Conservation (phyloP, 53 echinoderm and acorn worm genomes). For the Paelopatides confundens region DNA sequence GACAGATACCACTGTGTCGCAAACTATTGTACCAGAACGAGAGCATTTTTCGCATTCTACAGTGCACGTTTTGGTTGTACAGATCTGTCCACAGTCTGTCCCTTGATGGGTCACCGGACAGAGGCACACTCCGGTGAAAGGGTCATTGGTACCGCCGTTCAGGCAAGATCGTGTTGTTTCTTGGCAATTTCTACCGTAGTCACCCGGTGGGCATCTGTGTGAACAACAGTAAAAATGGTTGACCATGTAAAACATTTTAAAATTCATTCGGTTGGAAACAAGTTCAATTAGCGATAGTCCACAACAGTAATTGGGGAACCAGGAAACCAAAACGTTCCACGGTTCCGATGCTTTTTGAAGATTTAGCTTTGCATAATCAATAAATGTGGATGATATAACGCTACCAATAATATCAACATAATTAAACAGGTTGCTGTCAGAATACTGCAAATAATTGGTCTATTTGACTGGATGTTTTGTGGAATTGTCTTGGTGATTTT, state of each 20-base stretch:
- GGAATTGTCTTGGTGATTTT: no score
- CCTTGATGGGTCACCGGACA: constrained; percentile 14
- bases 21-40: neutral
- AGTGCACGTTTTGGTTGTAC: neutral
- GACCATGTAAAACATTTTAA: neutral
- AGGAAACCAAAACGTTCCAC: no score
- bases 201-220: constrained; percentile 17
- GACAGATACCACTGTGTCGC: neutral
- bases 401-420: no score
- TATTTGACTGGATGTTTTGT: no score
- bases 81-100: neutral
- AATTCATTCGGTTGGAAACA: neutral
- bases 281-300: neutral
- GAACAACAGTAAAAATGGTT: neutral
- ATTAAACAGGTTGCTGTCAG: no score
- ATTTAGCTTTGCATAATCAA: no score
- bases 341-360: no score
- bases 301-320: neutral
- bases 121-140: constrained; percentile 19
- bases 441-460: no score
- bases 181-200: constrained; percentile 15
- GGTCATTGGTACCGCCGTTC: constrained; percentile 27
- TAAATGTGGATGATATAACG: no score
- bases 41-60: constrained; percentile 2
- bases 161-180: neutral